Base-by-base conservation (phyloP, 2,888 invertebrate genomes). In the Melolontha melolontha region DNA sequence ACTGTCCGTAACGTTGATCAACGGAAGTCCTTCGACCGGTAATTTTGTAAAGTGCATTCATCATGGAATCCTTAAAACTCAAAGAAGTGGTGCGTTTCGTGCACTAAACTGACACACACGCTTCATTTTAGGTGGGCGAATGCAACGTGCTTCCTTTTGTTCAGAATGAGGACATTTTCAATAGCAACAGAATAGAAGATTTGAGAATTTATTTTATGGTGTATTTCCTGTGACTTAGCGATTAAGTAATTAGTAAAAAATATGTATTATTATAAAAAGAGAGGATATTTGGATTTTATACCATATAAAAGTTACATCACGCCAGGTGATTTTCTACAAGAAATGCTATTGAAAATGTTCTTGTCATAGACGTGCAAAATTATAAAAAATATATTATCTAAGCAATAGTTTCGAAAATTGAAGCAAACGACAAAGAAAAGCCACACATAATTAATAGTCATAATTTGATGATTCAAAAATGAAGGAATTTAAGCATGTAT, bases 61-160 rank as follows among this genome's bases (percentile, higher is more conserved):
- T 44, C 51, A 54, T 44, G 52, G 52, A 39, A 5, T 54, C 54
- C 52, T 64, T 63, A 64, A 64, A 54, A 40, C 54, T 63, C 63
- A 68, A 64, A 55, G 67, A 64, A 29, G 39, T 63, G 51, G 55
- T 64, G 64, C 63, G 17, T 68, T 68, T 64, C 67, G 67, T 68
- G 67, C 67, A 55, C 67, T 64, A 67, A 54, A 67, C 64, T 55
- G 67, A 67, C 63, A 67, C 57, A 66, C 54, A 62, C 62, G 29
- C 44, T 42, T 54, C 64, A 54, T 54, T 64, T 51, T 42, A 52
- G 52, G 54, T 44, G 42, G 42, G 14, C 40, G 29, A 41, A 54
- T 64, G 67, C 67, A 54, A 64, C 42, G 47, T 63, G 63, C 57
- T 41, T 11, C 27, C 39, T 49, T 34, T 59, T 12, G 51, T 40